These are phyloP conservation scores for Brachypteracias leptosomus DNA, from an alignment of 2,113 vertebrate genomes.

Conservation along the genomic window DNA sequence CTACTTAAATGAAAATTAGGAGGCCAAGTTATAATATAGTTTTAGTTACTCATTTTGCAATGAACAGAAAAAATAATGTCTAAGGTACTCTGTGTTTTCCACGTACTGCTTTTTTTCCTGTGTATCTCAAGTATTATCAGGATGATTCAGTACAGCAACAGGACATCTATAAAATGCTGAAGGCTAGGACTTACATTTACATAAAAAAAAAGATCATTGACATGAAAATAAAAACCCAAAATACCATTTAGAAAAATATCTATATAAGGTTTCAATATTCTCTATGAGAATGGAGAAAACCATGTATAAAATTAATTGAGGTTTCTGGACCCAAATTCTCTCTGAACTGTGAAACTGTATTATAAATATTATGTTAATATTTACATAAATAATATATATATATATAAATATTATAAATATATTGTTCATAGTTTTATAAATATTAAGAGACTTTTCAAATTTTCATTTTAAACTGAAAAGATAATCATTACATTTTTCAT, in stretches of 20 bases:
- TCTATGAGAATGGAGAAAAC: neutral
- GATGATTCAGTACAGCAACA: neutral
- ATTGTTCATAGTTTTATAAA: too few species aligned
- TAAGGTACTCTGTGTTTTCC: neutral
- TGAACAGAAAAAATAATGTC: neutral
- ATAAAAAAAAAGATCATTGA: neutral
- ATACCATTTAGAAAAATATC: neutral
- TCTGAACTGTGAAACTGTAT: neutral
- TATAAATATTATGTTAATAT: neutral
- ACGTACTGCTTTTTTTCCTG: neutral
- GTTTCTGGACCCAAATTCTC: neutral
- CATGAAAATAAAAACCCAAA: neutral
- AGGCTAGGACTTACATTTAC: neutral
- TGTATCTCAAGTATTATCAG: neutral
- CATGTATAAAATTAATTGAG: neutral
- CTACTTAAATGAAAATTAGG: neutral
- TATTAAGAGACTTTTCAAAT: neutral
- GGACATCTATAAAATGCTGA: neutral
- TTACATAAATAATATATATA: too few species aligned
- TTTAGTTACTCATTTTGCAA: neutral
- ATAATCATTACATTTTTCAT: neutral
- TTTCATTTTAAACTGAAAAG: neutral
- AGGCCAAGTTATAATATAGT: neutral
- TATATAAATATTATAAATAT: too few species aligned
- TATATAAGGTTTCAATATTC: neutral